Evolutionary conservation across 2,797 vertebrate species (phyloP).

Genomic region (Meriones psammophilus): DNA sequence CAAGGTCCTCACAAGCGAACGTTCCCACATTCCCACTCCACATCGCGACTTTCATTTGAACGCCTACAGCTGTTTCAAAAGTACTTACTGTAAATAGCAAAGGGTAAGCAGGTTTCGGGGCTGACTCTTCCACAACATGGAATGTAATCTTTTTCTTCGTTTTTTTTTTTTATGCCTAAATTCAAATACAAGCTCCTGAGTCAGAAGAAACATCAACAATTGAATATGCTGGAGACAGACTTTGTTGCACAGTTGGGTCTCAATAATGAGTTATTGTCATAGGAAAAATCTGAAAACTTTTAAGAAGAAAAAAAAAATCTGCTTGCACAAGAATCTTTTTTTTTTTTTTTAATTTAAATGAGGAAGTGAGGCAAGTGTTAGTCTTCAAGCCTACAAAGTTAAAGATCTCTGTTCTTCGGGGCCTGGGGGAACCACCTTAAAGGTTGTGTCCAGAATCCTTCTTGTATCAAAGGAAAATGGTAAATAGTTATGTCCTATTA

Average conservation of each 20-base stretch:
- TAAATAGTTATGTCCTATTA: conserved; percentile 64
- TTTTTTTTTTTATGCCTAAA: conserved; percentile 72
- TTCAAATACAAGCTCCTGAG: conserved; percentile 83
- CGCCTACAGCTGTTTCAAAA: conserved; percentile 87
- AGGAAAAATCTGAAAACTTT: conserved; percentile 78
- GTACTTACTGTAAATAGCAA: conserved; percentile 89
- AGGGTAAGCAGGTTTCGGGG: conserved; percentile 86
- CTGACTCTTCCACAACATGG: conserved; percentile 86
- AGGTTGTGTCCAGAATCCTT: conserved; percentile 54
- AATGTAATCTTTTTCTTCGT: conserved; percentile 79
- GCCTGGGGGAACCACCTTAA: conserved; percentile 45
- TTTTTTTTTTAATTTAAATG: too few species aligned
- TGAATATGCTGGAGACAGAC: not conserved
- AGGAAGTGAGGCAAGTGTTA: conserved; percentile 75
- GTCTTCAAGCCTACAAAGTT: conserved; percentile 79
- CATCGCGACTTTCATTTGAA: conserved; percentile 86
- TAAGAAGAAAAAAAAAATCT: conserved; percentile 79
- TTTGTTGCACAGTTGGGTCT: conserved; percentile 75
- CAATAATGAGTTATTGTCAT: conserved; percentile 58
- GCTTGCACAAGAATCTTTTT: conserved; percentile 50
- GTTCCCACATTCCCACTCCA: conserved; percentile 89
- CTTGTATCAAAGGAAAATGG: conserved; percentile 78
- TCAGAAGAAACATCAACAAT: conserved; percentile 22
- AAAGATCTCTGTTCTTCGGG: conserved; percentile 81
- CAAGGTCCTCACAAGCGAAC: conserved; percentile 87